Evolutionary conservation across 2,888 invertebrate genomes (phyloP).

Genomic region (Cybosia mesomella): DNA sequence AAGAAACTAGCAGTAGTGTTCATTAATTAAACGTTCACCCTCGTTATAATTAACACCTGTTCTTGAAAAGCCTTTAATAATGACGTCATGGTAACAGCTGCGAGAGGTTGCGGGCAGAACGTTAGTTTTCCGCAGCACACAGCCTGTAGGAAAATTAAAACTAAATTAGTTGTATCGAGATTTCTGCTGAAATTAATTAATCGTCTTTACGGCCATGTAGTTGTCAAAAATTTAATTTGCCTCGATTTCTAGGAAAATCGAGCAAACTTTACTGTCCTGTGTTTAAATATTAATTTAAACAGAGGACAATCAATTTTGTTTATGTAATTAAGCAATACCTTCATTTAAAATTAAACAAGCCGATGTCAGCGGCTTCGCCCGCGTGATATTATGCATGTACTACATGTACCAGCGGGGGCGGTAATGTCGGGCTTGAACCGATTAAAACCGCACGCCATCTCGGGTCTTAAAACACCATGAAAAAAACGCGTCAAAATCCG

Average conservation of each 20-base stretch:
- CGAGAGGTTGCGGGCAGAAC: slow-evolving; percentile 63
- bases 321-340: too few relatives aligned
- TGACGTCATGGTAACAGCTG: slow-evolving; percentile 82
- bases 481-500: too few relatives aligned
- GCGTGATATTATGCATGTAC: too few relatives aligned
- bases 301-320: too few relatives aligned
- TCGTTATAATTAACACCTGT: slow-evolving; percentile 86
- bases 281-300: too few relatives aligned
- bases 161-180: slow-evolving; percentile 66
- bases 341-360: too few relatives aligned
- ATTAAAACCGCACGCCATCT: too few relatives aligned
- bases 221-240: slow-evolving; percentile 9
- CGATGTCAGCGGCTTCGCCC: too few relatives aligned
- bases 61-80: slow-evolving; percentile 86
- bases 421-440: too few relatives aligned
- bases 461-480: too few relatives aligned
- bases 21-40: slow-evolving; percentile 84
- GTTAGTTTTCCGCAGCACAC: slow-evolving; percentile 74
- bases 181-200: slow-evolving; percentile 41
- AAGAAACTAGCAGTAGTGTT: slow-evolving; percentile 67
- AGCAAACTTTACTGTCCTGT: too few relatives aligned
- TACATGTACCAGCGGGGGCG: too few relatives aligned
- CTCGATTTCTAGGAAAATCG: not conserved
- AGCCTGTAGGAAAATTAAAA: slow-evolving; percentile 75
- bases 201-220: slow-evolving; percentile 33